phyloP scores from a whole-genome alignment of 92 coral and sea anemone genomes.

The Anthopleura xanthogrammica region DNA sequence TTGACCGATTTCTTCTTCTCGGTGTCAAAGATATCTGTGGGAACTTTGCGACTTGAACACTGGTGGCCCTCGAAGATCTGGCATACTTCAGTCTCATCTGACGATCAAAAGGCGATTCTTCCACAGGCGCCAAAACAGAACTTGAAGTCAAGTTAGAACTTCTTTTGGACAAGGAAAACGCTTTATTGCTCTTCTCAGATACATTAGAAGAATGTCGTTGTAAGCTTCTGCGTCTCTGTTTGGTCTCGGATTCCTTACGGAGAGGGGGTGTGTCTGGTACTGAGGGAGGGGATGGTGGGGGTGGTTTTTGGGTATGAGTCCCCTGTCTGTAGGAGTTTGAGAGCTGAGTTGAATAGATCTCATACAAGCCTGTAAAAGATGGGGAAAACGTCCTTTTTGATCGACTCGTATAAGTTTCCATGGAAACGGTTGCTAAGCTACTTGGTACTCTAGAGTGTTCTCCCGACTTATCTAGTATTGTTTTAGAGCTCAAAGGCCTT shows the following conservation, averaged over 20 bases:
- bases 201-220: conserved; percentile 26
- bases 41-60: conserved; percentile 45
- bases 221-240: neutral
- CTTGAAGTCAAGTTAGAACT: conserved; percentile 11
- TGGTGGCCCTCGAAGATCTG: conserved; percentile 54
- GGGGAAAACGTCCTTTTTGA: conserved; percentile 27
- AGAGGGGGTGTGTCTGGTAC: conserved; percentile 10
- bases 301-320: conserved; percentile 7
- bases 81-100: conserved; percentile 49
- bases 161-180: conserved; percentile 1
- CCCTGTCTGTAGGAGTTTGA: conserved; percentile 63
- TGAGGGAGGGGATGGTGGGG: neutral
- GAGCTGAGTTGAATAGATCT: conserved; percentile 58
- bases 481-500: neutral
- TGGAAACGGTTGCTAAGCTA: neutral
- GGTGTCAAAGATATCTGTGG: conserved; percentile 12
- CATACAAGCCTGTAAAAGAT: conserved; percentile 30
- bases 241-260: conserved; percentile 4
- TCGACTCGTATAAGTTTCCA: conserved; percentile 5
- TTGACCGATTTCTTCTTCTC: conserved; percentile 16
- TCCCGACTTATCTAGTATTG: neutral
- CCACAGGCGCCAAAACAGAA: conserved; percentile 1
- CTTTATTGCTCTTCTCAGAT: conserved; percentile 18
- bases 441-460: neutral
- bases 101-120: conserved; percentile 48